Base-by-base conservation (phyloP, 37 sponge, comb jelly and placozoan species). In the Haliclona indistincta region DNA sequence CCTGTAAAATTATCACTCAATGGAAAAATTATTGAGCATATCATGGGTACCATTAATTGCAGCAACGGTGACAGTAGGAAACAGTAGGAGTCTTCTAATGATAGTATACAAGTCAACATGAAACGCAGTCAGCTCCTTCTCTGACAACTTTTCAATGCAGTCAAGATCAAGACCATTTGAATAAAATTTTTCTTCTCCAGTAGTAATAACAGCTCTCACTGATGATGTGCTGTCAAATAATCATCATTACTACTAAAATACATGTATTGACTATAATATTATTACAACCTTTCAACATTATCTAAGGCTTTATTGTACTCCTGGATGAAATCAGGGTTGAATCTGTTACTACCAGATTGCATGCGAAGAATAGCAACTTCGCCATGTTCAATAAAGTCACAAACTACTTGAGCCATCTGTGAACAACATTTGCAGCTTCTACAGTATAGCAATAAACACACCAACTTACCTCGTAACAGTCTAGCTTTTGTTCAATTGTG, bases 51-150 rank as follows among this genome's bases (percentile, higher is more conserved):
- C 92, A 55, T 86, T 91, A 38, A 86, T 60, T 15, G 92, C 92
- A 44, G 92, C 92, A 37, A 91, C 75, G 36, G 92, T 91, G 15
- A 86, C 79, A 34, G 86, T 36, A 0, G 87, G 87, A 43, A 91
- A 86, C 22, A 78, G 71, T 3, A 91, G 73, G 1, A 90, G 30
- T 10, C 79, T 41, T 1, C 33, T 58, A 3, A 91, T 67, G 4
- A 81, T 56, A 20, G 64, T 67, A 49, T 82, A 68, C 26, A 81
- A 8, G n/a, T 74, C 56, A 26, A 37, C 32, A 8, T 51, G 0
- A 61, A 76, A 76, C 23, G 19, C 26, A n/a, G 28, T 7, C 2
- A 58, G 7, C 23, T 56, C 62, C 33, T 29, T 3, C 20, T 66
- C 53, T 10, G 75, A 43, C 52, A 66, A 28, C 38, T 32, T 30